Conservation (phyloP, 2,113 vertebrate genomes). For the Channa maculata region DNA sequence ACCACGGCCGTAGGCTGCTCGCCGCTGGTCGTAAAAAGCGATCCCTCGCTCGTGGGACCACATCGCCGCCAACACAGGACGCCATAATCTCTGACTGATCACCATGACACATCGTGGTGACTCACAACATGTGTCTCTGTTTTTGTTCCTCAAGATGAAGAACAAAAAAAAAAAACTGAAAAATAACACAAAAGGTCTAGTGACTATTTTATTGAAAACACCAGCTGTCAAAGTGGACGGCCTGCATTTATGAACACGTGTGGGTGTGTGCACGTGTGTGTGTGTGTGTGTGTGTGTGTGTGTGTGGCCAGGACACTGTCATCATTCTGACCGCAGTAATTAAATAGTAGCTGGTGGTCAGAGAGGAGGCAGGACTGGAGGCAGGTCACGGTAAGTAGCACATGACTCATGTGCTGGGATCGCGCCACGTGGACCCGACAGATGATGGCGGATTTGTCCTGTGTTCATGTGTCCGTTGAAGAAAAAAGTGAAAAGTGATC, state of each 20-base stretch:
- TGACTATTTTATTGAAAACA: conserved; percentile 54
- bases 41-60: background rate
- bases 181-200: conserved; percentile 45
- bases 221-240: conserved; percentile 61
- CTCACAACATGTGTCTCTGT: conserved; percentile 74
- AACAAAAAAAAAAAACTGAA: conserved; percentile 12
- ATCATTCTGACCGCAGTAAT: conserved; percentile 47
- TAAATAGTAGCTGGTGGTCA: conserved; percentile 52
- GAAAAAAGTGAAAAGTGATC: too few relatives aligned
- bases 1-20: conserved; percentile 1
- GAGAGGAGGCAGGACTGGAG: conserved; percentile 21
- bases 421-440: conserved; percentile 36
- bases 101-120: conserved; percentile 60
- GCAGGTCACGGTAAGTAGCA: conserved; percentile 39
- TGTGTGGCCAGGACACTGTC: conserved; percentile 26
- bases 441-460: background rate
- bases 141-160: conserved; percentile 63
- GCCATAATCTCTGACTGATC: conserved; percentile 25
- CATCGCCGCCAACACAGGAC: conserved; percentile 28
- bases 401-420: conserved; percentile 43
- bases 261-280: conserved; percentile 7
- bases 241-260: conserved; percentile 37
- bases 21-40: conserved; percentile 5
- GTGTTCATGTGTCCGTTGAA: too few relatives aligned
- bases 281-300: conserved; percentile 21